Evolutionary conservation across 1,140 invertebrate genomes (phyloP).

Genomic region (Psix sp.): DNA sequence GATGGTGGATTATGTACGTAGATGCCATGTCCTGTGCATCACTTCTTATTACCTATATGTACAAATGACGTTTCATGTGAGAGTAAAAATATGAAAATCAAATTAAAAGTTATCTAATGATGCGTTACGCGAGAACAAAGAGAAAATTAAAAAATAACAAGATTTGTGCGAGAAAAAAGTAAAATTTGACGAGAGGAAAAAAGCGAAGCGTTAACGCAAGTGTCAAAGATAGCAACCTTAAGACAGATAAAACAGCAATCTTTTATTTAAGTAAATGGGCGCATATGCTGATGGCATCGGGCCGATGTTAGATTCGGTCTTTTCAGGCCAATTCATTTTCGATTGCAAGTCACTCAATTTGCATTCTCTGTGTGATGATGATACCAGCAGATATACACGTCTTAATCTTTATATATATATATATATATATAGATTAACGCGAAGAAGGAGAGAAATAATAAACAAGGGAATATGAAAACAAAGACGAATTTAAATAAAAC

Average conservation of each 20-base stretch:
- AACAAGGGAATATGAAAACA: not conserved
- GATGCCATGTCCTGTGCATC: too few relatives aligned
- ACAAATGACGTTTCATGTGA: conserved; percentile 17
- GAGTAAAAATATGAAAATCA: conserved; percentile 26
- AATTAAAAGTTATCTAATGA: conserved; percentile 22
- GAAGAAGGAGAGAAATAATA: too few relatives aligned
- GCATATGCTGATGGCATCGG: not conserved
- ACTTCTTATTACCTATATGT: too few relatives aligned
- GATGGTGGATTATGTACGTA: too few relatives aligned
- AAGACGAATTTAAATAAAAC: conserved; percentile 8
- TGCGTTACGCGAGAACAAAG: conserved; percentile 12
- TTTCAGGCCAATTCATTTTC: conserved; percentile 17
- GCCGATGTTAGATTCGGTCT: conserved; percentile 1
- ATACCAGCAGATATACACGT: conserved; percentile 15
- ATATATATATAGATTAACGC: conserved; percentile 20
- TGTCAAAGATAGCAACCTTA: conserved; percentile 20
- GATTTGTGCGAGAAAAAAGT: too few relatives aligned
- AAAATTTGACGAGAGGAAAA: too few relatives aligned
- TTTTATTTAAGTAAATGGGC: conserved; percentile 7
- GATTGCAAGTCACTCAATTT: conserved; percentile 25
- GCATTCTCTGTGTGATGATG: conserved; percentile 21
- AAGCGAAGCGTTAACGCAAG: too few relatives aligned
- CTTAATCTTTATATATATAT: conserved; percentile 6
- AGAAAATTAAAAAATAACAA: conserved; percentile 1
- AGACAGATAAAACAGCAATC: conserved; percentile 25